Conservation (phyloP, 2,113 vertebrate species). For the Heterocephalus glaber region DNA sequence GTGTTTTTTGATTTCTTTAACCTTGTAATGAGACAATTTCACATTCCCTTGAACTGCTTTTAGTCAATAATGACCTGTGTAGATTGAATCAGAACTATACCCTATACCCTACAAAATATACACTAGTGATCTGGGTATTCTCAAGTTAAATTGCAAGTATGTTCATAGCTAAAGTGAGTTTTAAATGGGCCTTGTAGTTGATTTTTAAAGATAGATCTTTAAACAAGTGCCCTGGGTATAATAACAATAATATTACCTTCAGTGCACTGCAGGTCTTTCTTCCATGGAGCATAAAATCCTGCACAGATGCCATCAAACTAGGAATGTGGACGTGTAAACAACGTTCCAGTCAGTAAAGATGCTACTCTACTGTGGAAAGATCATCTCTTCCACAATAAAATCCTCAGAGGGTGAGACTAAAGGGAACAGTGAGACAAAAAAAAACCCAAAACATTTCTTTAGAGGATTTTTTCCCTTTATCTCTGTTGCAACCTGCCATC, state of each 20-base stretch:
- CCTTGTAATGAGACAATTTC: not conserved
- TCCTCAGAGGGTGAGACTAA: not conserved
- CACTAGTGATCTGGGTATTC: not conserved
- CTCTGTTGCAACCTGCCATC: not conserved
- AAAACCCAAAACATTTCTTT: not conserved
- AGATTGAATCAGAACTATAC: not conserved
- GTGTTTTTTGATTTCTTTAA: not conserved
- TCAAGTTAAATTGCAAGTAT: conserved; percentile 15
- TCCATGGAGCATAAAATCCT: not conserved
- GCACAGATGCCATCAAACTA: not conserved
- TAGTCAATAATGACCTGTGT: not conserved
- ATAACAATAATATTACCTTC: conserved; percentile 19
- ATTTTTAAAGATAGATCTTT: conserved; percentile 55
- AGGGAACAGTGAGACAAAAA: not conserved
- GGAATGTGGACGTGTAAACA: not conserved
- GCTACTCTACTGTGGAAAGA: not conserved
- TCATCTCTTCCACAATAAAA: not conserved
- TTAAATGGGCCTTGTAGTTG: conserved; percentile 50
- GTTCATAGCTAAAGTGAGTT: conserved; percentile 10
- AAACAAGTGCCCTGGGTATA: not conserved
- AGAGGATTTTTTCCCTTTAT: not conserved
- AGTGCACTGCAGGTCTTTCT: not conserved
- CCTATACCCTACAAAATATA: not conserved
- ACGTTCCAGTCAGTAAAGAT: not conserved
- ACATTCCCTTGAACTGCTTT: not conserved